Evolutionary conservation across 2,888 invertebrate genomes (phyloP), one percentile per base, ranked within the genome.

Genomic region (Capitulum mitella): DNA sequence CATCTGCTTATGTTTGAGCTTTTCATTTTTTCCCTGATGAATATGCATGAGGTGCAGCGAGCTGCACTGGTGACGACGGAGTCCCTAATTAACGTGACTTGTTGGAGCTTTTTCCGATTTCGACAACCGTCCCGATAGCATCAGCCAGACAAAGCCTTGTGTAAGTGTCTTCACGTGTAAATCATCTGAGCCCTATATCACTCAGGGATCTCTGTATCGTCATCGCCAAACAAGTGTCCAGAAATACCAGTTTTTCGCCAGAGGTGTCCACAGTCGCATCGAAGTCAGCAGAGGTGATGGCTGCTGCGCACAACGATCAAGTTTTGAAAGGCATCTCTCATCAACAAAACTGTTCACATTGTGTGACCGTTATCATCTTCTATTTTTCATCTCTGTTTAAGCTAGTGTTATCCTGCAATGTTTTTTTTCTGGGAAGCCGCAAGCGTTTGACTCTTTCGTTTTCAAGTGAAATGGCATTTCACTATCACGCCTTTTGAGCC

Each of bases 131-230:
- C 64, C 19, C 3, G 64, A 34, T 64, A 37, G 34, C 6, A 34
- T 61, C 61, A 32, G 61, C 14, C 32, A 26, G 61, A 29, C 19
- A 22, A 22, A 64, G 64, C 34, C 6, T 12, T 37, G 64, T 64
- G 64, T 64, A 64, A 64, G 64, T 64, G 64, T 64, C 64, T 64
- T 64, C 64, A 64, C 37, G 64, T 64, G 64, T 64, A 64, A 64
- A 64, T 64, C 64, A 64, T 64, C 32, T 32, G 14, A 16, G 16
- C 22, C 32, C 5, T 12, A 10, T 37, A 64, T 64, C 64, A 12
- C 37, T 32, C 22, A 0, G 6, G 22, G n/a, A 64, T 64, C 64
- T 32, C 22, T 22, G 37, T 19, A 64, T 10, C 22, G 37, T 64
- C 64, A 37, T 1, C 64, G 34, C 64, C 64, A 64, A 37, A 64